Evolutionary conservation across 2,113 vertebrate genomes (phyloP), one percentile per base, ranked within the genome.

Genomic region (Heliornis fulica): DNA sequence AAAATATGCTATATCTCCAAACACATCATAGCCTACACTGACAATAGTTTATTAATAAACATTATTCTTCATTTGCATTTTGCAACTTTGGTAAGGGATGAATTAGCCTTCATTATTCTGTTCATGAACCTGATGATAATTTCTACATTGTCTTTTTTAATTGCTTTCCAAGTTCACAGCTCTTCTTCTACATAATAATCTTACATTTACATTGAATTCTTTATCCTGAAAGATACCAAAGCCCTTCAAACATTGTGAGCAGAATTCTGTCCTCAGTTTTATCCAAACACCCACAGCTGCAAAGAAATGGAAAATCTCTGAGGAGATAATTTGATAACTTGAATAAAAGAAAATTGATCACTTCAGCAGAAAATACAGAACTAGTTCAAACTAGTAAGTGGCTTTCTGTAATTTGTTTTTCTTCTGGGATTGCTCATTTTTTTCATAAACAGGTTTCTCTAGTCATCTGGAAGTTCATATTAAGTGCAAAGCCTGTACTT

Each of bases 121-220:
- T 46, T 91, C 87, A 69, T 95, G 93, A 96, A 82, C 70, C 48
- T 91, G 48, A 93, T 83, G 59, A 94, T 95, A 94, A 95, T 88
- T 91, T 95, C 63, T 85, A 93, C 87, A 94, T 94, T 96, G 93
- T 96, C 91, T 92, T 96, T 95, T 96, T 96, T 95, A 96, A 95
- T 95, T 97, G 78, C 87, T 96, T 95, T 95, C 89, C 4, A 45
- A 96, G 66, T 90, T 96, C 95, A 93, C n/a, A 83, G 65, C 40
- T 75, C 81, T 91, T 84, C 71, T 89, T 84, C 87, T 89, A 79
- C 91, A 95, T 93, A 87, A 95, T 79, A 93, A 95, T 91, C 66
- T 85, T 46, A 83, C 45, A 80, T 61, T 94, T 89, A 76, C 60
- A 87, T 76, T 72, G 65, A 83, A 69, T 91, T 43, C 87, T 92